A percentile compares a stretch with the other conserved stretches of the same genome.
These are phyloP conservation scores for Megaleporinus macrocephalus DNA, from an alignment of 2,113 vertebrate species.

Conservation along the genomic window DNA sequence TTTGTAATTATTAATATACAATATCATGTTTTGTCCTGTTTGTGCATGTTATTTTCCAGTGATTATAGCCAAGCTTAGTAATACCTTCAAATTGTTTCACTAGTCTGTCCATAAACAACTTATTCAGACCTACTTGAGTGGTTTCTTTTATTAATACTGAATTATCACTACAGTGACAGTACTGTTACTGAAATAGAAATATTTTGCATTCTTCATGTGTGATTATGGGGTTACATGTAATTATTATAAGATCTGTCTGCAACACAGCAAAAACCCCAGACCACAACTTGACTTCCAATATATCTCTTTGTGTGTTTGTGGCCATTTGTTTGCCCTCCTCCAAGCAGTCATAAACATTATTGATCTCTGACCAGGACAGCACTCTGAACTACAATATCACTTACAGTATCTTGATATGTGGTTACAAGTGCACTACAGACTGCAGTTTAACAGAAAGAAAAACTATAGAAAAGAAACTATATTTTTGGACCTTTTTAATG, in stretches of 20 bases:
- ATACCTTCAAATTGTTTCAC: no score
- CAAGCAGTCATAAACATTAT: background rate
- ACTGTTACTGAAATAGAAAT: no score
- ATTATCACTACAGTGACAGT: no score
- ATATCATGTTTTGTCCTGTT: no score
- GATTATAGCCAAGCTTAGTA: no score
- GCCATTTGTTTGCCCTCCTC: background rate
- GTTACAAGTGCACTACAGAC: background rate
- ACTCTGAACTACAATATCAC: background rate
- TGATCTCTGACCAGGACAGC: background rate
- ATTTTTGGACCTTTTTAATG: conserved; percentile 89
- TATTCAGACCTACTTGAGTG: no score
- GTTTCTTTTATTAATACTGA: no score
- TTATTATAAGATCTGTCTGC: background rate
- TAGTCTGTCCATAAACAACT: no score
- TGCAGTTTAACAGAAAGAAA: background rate
- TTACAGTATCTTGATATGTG: background rate
- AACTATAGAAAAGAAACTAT: no score
- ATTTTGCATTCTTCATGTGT: background rate
- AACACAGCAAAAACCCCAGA: background rate
- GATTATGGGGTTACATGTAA: background rate
- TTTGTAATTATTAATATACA: no score
- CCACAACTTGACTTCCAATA: background rate
- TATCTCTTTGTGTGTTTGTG: background rate
- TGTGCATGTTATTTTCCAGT: no score